Evolutionary conservation across 2,888 invertebrate genomes (phyloP), one percentile per base, ranked within the genome.

Genomic region (Lydus trimaculatus): DNA sequence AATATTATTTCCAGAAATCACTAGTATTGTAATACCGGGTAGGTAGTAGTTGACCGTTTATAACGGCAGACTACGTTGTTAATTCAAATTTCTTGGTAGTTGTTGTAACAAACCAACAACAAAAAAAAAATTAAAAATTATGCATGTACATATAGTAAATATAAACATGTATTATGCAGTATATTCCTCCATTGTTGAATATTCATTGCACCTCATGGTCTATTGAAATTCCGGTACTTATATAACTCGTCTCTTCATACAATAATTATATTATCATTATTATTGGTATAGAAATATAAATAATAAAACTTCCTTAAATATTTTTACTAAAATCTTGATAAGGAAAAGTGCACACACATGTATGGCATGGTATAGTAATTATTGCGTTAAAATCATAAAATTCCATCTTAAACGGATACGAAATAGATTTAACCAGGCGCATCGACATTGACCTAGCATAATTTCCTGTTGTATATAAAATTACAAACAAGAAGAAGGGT

Each of bases 41-140:
- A n/a, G n/a, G 59, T 36, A 13, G 11, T 13, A 31, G 28, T 31
- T 60, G 60, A 31, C 60, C 31, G 31, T n/a, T 36, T 43, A 43
- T 43, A 48, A 48, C 48, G 48, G 48, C 48, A 43, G 39, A n/a
- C 39, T 11, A 4, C 8, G n/a, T 43, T 43, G 43, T 48, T 48
- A 61, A 61, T 36, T 61, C 28, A n/a, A 61, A 61, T 61, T 61
- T 61, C 61, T 61, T 52, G 52, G 52, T 52, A 52, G 9, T 52
- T 25, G 52, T 52, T 25, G 61, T n/a, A 25, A 4, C 0, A 28
- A 58, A 23, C n/a, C n/a, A n/a, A n/a, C 3, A 25, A 7, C 1
- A 36, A 36, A 36, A 17, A 61, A 28, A 17, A 33, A 2, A 36
- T 36, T 36, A 36, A 36, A 36, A 60, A 28, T 60, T 60, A 60